Evolutionary conservation across 2,797 vertebrate species (phyloP).

Genomic region (Cephalopachus bancanus): DNA sequence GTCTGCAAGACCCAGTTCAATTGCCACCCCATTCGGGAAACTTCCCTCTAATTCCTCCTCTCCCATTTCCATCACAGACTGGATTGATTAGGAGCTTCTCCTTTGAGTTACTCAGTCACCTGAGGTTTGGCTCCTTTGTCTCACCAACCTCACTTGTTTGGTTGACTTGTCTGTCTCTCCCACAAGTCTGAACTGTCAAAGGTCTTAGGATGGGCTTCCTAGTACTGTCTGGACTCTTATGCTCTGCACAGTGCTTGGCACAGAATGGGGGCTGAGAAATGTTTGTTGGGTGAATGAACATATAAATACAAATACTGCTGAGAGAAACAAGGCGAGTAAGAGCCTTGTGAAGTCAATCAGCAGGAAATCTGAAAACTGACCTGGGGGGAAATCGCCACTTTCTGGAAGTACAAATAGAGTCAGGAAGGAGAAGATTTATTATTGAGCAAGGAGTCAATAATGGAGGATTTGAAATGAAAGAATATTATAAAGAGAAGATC

Average conservation of each 20-base stretch:
- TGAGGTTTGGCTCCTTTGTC: background rate
- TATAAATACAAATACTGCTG: background rate
- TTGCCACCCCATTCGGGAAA: background rate
- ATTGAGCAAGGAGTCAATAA: background rate
- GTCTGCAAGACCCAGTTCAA: background rate
- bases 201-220: background rate
- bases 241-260: background rate
- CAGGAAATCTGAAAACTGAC: background rate
- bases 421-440: background rate
- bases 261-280: background rate
- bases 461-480: conserved; percentile 24
- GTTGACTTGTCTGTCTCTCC: background rate
- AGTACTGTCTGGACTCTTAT: background rate
- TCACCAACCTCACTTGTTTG: background rate
- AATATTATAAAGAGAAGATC: background rate
- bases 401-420: background rate
- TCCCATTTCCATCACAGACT: background rate
- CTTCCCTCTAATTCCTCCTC: background rate
- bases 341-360: background rate
- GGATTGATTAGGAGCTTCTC: background rate
- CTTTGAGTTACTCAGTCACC: background rate
- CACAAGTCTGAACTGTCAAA: background rate
- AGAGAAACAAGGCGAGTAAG: background rate
- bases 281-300: background rate
- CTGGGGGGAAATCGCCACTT: background rate